phyloP scores from a whole-genome alignment of 2,888 invertebrate genomes.

The Mythimna pallens region DNA sequence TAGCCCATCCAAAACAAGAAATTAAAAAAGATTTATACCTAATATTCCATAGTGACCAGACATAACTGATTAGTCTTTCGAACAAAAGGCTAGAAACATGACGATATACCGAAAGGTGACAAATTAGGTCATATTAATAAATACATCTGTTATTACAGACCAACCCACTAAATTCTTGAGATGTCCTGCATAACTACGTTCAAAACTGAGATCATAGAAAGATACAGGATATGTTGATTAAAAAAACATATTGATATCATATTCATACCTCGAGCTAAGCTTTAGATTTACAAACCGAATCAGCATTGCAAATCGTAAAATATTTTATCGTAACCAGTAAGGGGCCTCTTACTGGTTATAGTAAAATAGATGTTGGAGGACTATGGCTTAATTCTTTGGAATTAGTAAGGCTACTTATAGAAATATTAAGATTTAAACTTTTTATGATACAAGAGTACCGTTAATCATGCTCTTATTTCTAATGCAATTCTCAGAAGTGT shows the following conservation, averaged over 20 bases:
- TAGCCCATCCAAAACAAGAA: too few relatives aligned
- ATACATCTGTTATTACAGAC: constrained; percentile 26
- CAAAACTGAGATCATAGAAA: constrained; percentile 10
- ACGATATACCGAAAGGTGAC: constrained; percentile 11
- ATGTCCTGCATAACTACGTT: background rate
- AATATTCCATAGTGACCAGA: too few relatives aligned
- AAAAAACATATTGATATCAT: too few relatives aligned
- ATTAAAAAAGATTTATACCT: too few relatives aligned
- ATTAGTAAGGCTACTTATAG: background rate
- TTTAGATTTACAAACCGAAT: background rate
- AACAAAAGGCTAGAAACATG: background rate
- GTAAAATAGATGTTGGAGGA: background rate
- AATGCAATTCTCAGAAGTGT: background rate
- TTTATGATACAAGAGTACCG: too few relatives aligned
- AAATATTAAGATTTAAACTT: background rate
- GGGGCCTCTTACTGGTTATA: too few relatives aligned
- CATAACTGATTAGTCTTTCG: too few relatives aligned
- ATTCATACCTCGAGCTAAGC: background rate
- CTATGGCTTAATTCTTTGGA: background rate
- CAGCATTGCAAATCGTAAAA: background rate
- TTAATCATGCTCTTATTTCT: background rate
- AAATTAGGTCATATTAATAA: constrained; percentile 14
- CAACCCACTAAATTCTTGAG: constrained; percentile 41
- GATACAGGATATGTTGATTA: background rate
- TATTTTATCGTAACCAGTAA: too few relatives aligned